Percentiles rank a stretch among this genome's conserved stretches.
Conservation (phyloP, 2,797 vertebrate genomes). For the Danio albolineatus region DNA sequence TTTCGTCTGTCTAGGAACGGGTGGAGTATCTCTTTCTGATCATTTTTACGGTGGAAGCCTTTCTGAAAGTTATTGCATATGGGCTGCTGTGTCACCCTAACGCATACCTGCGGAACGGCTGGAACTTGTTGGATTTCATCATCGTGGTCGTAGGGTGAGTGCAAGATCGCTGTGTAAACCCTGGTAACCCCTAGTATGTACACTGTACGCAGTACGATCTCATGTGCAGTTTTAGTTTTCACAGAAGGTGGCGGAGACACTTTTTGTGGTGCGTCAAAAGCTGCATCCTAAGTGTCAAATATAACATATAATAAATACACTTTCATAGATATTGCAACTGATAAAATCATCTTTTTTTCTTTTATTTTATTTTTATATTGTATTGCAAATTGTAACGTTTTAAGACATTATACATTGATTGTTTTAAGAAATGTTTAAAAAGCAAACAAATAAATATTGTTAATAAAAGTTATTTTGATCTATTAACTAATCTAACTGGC, state of each 20-base stretch:
- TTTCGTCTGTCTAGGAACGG: constrained; percentile 86
- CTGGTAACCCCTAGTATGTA: constrained; percentile 52
- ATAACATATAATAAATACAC: not conserved
- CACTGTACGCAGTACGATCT: not conserved
- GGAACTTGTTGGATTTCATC: constrained; percentile 99
- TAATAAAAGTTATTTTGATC: not conserved
- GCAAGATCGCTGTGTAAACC: not conserved
- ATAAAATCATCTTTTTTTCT: too few species aligned
- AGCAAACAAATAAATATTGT: not conserved
- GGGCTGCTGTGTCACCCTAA: constrained; percentile 99
- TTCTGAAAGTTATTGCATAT: constrained; percentile 99
- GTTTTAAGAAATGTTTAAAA: too few species aligned
- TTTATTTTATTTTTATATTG: too few species aligned
- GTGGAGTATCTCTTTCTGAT: constrained; percentile 99
- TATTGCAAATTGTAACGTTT: not conserved
- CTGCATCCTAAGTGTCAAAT: not conserved
- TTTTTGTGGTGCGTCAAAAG: not conserved
- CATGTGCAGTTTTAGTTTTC: not conserved
- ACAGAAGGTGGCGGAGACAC: not conserved
- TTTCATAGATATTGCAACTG: too few species aligned
- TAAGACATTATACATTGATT: not conserved
- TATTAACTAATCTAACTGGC: too few species aligned
- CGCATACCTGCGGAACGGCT: constrained; percentile 98
- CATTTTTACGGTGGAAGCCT: constrained; percentile 99
- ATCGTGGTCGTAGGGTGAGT: constrained; percentile 99